Conservation (phyloP, 23 tunicate genomes). For the Styela clava region DNA sequence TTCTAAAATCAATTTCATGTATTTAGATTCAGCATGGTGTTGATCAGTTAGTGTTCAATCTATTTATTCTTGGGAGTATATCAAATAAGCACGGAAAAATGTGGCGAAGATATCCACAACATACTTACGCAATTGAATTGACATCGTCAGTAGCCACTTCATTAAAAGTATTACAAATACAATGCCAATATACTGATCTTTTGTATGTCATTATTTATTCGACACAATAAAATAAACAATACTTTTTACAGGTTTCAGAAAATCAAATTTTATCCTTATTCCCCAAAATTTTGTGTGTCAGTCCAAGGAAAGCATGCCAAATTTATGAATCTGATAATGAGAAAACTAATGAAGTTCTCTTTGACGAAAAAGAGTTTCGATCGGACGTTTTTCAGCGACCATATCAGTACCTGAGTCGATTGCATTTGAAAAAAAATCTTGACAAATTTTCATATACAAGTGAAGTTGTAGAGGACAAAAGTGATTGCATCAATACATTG, state of each 20-base stretch:
- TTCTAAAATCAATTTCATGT: too few relatives aligned
- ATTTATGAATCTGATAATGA: background rate
- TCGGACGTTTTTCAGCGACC: slow-evolving; percentile 58
- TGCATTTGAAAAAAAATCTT: slow-evolving; percentile 18
- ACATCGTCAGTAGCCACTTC: background rate
- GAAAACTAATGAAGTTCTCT: background rate
- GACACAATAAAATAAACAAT: too few relatives aligned
- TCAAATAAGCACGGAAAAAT: slow-evolving; percentile 42
- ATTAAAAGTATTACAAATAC: background rate
- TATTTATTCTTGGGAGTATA: slow-evolving; percentile 36
- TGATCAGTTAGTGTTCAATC: slow-evolving; percentile 31
- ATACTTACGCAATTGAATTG: slow-evolving; percentile 51
- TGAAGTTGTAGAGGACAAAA: background rate
- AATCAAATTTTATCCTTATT: background rate
- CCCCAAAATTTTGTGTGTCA: background rate
- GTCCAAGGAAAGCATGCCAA: background rate
- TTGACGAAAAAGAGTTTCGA: slow-evolving; percentile 34
- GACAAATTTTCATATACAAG: slow-evolving; percentile 38
- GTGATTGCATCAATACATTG: slow-evolving; percentile 41
- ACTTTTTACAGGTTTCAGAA: background rate
- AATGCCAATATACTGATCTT: too few relatives aligned
- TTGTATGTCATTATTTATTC: too few relatives aligned
- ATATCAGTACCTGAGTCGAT: slow-evolving; percentile 40
- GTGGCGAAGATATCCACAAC: slow-evolving; percentile 40
- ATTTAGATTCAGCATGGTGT: slow-evolving; percentile 55